A percentile compares a stretch with the other conserved stretches of the same genome.
phyloP scores from a whole-genome alignment of 1,140 invertebrate genomes.

The Notospermus geniculatus region DNA sequence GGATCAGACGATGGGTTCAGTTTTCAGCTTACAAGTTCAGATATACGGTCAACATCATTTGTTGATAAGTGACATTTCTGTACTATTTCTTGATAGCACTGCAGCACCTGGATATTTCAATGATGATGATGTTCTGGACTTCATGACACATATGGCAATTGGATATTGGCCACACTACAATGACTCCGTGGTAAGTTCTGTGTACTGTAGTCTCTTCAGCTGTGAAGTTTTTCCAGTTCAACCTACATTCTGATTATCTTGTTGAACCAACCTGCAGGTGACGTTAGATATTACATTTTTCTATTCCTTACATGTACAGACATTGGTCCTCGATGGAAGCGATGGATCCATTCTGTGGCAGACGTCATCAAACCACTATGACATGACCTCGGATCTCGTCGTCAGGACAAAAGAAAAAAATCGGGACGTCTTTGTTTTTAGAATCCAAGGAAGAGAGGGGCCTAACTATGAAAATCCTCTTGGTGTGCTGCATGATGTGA shows the following conservation, averaged over 20 bases:
- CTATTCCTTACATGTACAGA: slow-evolving; percentile 19
- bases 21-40: too few relatives aligned
- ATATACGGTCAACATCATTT: too few relatives aligned
- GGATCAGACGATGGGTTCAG: too few relatives aligned
- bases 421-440: slow-evolving; percentile 36
- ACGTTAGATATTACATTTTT: too few relatives aligned
- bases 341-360: slow-evolving; percentile 30
- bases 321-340: slow-evolving; percentile 28
- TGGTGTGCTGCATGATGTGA: slow-evolving; percentile 31
- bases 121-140: slow-evolving; percentile 46
- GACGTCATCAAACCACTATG: slow-evolving; percentile 15
- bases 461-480: slow-evolving; percentile 18
- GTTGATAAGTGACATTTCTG: too few relatives aligned
- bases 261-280: too few relatives aligned
- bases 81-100: slow-evolving; percentile 31
- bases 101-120: slow-evolving; percentile 51
- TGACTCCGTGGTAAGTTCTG: slow-evolving; percentile 32
- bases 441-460: slow-evolving; percentile 33
- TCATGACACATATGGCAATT: slow-evolving; percentile 42
- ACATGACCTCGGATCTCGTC: slow-evolving; percentile 33
- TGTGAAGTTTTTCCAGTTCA: too few relatives aligned
- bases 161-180: slow-evolving; percentile 41
- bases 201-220: too few relatives aligned
- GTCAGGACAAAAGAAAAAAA: slow-evolving; percentile 24
- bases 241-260: too few relatives aligned